Evolutionary conservation across 2,888 invertebrate genomes (phyloP).

Genomic region (Dusona sp.): DNA sequence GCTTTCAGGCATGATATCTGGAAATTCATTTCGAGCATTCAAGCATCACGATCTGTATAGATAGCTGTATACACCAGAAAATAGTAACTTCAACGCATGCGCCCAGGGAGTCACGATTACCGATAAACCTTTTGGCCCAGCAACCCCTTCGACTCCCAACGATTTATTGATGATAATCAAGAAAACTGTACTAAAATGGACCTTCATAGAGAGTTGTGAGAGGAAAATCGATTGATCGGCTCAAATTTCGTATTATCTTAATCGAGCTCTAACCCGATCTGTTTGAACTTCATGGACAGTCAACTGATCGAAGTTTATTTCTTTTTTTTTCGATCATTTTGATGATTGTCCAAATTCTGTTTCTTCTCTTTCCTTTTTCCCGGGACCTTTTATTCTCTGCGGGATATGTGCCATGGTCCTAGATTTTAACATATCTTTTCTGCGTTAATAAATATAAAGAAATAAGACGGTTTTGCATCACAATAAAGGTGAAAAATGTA

Average conservation of each 20-base stretch:
- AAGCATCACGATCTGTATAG: background rate
- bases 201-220: background rate
- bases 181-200: conserved; percentile 19
- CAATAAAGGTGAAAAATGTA: background rate
- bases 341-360: background rate
- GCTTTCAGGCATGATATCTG: conserved; percentile 46
- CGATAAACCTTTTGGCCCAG: conserved; percentile 17
- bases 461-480: conserved; percentile 17
- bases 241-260: background rate
- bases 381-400: background rate
- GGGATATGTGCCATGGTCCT: conserved; percentile 24
- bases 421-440: conserved; percentile 50
- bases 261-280: background rate
- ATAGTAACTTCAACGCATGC: conserved; percentile 42
- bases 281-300: background rate
- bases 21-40: conserved; percentile 61
- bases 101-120: conserved; percentile 38
- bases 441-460: conserved; percentile 6
- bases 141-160: conserved; percentile 15
- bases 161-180: conserved; percentile 58
- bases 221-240: background rate
- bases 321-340: background rate
- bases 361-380: background rate
- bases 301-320: background rate
- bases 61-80: background rate